Conservation (phyloP, 2,888 invertebrate genomes). For the Lordiphosa fenestrarum region DNA sequence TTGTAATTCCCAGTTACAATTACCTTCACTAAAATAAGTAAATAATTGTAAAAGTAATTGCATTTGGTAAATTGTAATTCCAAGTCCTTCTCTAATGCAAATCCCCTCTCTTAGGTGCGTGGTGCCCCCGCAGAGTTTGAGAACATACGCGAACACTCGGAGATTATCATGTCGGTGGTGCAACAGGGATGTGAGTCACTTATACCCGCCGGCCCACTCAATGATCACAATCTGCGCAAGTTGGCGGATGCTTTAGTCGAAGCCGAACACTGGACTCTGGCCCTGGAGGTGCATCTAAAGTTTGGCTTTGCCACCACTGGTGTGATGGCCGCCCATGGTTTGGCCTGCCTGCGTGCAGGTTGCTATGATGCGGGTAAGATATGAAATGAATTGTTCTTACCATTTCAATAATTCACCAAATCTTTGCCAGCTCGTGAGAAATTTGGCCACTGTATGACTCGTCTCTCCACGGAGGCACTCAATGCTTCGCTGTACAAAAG, state of each 20-base stretch:
- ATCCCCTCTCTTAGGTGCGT: conserved; percentile 66
- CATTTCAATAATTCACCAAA: background rate
- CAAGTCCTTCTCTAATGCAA: background rate
- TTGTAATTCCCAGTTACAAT: too few relatives aligned
- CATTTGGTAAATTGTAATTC: too few relatives aligned
- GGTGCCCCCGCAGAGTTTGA: conserved; percentile 83
- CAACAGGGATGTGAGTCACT: conserved; percentile 81
- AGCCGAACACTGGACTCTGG: conserved; percentile 91
- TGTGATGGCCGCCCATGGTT: conserved; percentile 94
- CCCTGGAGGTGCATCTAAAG: conserved; percentile 92
- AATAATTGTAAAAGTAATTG: too few relatives aligned
- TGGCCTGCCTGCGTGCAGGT: conserved; percentile 89
- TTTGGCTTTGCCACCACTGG: conserved; percentile 88
- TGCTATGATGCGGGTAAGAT: conserved; percentile 86
- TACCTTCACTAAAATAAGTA: too few relatives aligned
- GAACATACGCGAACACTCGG: conserved; percentile 83
- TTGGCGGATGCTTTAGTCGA: conserved; percentile 88
- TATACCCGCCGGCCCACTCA: conserved; percentile 76
- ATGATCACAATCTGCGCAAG: conserved; percentile 84
- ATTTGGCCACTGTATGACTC: conserved; percentile 77
- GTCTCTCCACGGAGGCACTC: conserved; percentile 67
- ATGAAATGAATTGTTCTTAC: background rate
- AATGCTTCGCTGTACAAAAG: conserved; percentile 63
- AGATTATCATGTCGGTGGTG: conserved; percentile 83
- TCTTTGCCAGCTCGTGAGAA: conserved; percentile 76